Evolutionary conservation across 1,140 invertebrate genomes (phyloP).

Genomic region (Drosophila malerkotliana): DNA sequence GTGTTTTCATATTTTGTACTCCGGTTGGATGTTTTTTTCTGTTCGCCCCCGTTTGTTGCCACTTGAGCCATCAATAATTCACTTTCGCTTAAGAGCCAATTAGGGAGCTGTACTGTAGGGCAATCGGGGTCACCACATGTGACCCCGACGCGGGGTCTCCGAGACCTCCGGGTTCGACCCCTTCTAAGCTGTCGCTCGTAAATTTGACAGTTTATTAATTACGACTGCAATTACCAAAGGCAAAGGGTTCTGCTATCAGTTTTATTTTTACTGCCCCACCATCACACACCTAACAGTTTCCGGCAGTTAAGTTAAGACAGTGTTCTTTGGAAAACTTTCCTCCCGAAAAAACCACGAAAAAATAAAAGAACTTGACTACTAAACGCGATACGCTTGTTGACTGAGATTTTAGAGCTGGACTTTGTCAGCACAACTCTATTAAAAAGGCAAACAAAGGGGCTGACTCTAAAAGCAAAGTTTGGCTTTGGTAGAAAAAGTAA

Average conservation of each 20-base stretch:
- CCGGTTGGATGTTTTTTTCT: not conserved
- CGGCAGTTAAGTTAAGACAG: constrained; percentile 28
- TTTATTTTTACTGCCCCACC: constrained; percentile 4
- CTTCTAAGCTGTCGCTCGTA: constrained; percentile 46
- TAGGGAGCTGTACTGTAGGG: constrained; percentile 24
- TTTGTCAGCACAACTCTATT: constrained; percentile 9
- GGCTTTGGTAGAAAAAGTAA: not conserved
- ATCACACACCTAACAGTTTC: not conserved
- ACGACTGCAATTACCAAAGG: constrained; percentile 35
- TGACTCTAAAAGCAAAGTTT: not conserved
- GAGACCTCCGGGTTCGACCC: not conserved
- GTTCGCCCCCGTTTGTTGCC: constrained; percentile 22
- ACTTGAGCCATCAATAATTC: constrained; percentile 77
- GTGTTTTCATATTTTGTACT: constrained; percentile 34
- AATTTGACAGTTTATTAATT: constrained; percentile 77
- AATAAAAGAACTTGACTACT: constrained; percentile 1
- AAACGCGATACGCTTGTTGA: constrained; percentile 42
- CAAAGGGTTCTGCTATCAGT: constrained; percentile 27
- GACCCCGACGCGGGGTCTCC: constrained; percentile 1
- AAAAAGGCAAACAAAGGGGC: constrained; percentile 15
- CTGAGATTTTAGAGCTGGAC: constrained; percentile 3
- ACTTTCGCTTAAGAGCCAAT: constrained; percentile 75
- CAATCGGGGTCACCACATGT: constrained; percentile 49
- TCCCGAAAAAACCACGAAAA: constrained; percentile 7
- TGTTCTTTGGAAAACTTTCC: constrained; percentile 8